Evolutionary conservation across 2,888 invertebrate species (phyloP).

Genomic region (Aphidius colemani): DNA sequence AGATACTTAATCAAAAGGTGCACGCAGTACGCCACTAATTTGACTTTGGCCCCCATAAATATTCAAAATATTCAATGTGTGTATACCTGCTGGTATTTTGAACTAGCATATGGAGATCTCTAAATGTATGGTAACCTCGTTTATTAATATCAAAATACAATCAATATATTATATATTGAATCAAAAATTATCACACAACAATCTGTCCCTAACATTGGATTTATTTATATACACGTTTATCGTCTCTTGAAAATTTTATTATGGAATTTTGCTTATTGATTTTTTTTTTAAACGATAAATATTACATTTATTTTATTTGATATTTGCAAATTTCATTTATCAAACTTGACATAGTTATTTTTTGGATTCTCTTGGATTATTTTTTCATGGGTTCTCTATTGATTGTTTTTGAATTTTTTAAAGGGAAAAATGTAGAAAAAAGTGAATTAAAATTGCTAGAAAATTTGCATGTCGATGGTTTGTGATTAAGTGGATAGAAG

Average conservation of each 20-base stretch:
- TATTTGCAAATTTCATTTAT: too few species aligned
- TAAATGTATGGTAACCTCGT: slow-evolving; percentile 3
- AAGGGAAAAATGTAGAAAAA: too few species aligned
- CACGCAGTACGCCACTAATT: slow-evolving; percentile 61
- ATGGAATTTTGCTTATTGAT: too few species aligned
- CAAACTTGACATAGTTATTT: too few species aligned
- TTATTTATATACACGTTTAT: too few species aligned
- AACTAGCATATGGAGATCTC: background rate
- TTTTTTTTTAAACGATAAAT: too few species aligned
- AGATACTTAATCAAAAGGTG: slow-evolving; percentile 62
- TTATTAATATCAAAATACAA: background rate
- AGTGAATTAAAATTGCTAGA: too few species aligned
- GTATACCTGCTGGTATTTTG: slow-evolving; percentile 17
- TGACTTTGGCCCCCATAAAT: slow-evolving; percentile 61
- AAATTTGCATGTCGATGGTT: slow-evolving; percentile 17
- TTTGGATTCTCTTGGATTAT: too few species aligned
- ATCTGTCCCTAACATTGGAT: slow-evolving; percentile 1
- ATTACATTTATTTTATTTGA: too few species aligned
- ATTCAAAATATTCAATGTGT: slow-evolving; percentile 47
- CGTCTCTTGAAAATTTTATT: too few species aligned
- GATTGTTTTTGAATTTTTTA: too few species aligned
- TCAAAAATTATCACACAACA: slow-evolving; percentile 9
- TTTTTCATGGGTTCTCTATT: too few species aligned
- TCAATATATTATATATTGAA: background rate
- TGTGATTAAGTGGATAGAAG: slow-evolving; percentile 19